Evolutionary conservation across 2,797 vertebrate genomes (phyloP), one percentile per base, ranked within the genome.

Genomic region (Glossophaga mutica): DNA sequence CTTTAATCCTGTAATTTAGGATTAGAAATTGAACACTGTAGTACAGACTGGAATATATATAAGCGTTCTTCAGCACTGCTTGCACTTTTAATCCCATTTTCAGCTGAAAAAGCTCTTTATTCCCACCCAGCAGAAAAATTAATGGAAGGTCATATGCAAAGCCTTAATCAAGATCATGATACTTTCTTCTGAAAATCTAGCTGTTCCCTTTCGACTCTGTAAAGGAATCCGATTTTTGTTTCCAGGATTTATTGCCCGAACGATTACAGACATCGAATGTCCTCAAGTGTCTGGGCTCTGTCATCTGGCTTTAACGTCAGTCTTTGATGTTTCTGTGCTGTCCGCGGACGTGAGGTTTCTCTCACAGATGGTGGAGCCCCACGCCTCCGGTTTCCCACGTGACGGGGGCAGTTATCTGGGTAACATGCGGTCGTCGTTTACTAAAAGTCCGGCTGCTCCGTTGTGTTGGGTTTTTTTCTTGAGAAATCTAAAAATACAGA

Each of bases 401-500:
- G 97, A 96, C 76, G 96, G 85, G 62, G 97, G 50, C 52, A 93
- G 90, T 94, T 87, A 95, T 74, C 78, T 91, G 82, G 91, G n/a
- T 91, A 93, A 57, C 50, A 29, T n/a, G 59, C 26, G 79, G 26
- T 32, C 67, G 46, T 11, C 81, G 78, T 70, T 95, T 89, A 89
- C 79, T 93, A 42, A 93, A 96, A 89, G 16, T 70, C 85, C 29
- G 86, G 55, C 39, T 44, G 83, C 90, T 70, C 91, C 68, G 90
- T 29, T 87, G 82, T 52, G 68, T 21, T 92, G 26, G 29, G 11
- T 55, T 95, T 39, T 94, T 93, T 94, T 93, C 88, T 81, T 93
- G 39, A 93, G 89, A 95, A 96, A 94, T 77, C 76, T 44, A 52
- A 95, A 93, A 92, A 65, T 83, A 70, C 26, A 32, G 48, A 65